Evolutionary conservation across 2,113 vertebrate species (phyloP), one percentile per base, ranked within the genome.

Genomic region (Grus americana): DNA sequence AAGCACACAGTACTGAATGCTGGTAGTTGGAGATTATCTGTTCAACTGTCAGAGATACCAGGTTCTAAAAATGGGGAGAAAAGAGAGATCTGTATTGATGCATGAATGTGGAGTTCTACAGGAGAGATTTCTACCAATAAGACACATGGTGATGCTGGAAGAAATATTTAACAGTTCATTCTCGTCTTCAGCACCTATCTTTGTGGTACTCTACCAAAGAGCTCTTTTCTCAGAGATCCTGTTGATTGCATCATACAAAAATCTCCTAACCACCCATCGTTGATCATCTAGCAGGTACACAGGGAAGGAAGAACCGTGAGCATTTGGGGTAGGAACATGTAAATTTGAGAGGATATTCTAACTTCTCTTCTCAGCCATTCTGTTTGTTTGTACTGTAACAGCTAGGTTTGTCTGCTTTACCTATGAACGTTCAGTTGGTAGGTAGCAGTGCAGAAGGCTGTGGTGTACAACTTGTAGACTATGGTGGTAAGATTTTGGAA

Each of bases 381-480:
- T 63, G 0, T 44, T 63, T 62, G 4, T 47, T 76, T 66, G 21
- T 58, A 46, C 21, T 46, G 0, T 52, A 76, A 57, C 19, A 44
- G 57, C 22, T 74, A n/a, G 19, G 4, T 70, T 86, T 86, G 10
- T 47, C 30, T 44, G 21, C 55, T 76, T 44, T 36, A 34, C 36
- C 44, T 63, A 2, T 18, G 50, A 36, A 46, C 0, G 0, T 71
- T 63, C 13, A 10, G 8, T 42, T n/a, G n/a, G 20, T 75, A n/a
- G 40, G 26, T 26, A 15, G 15, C 70, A 50, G 29, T n/a, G n/a
- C 27, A 29, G n/a, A 79, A 38, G 21, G 18, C 34, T 75, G 36
- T 62, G 47, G 19, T 47, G 20, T 50, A 32, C 47, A 44, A 27
- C 14, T 76, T 47, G 5, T 30, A 59, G 24, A 24, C 22, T 47